Base-by-base conservation (phyloP, 2,797 vertebrate genomes). In the Danio choprae region DNA sequence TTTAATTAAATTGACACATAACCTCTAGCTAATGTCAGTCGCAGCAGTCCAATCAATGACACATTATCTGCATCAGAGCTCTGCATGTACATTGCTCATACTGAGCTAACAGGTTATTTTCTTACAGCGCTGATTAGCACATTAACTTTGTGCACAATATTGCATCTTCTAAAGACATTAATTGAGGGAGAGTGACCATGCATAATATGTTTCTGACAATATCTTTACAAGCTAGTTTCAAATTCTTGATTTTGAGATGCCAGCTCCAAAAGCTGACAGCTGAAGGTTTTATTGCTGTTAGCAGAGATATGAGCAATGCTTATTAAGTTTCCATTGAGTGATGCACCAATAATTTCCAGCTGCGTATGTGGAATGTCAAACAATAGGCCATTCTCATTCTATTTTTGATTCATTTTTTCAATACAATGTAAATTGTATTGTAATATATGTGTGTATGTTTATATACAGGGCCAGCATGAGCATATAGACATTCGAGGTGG, bases 1-100 rank as follows among this genome's bases (percentile, higher is more conserved):
- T 71, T 71, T 71, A 71, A 71, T 71, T 59, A 73, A 73, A 73
- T 36, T 73, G 41, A 73, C 53, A 73, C 41, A 46, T 73, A 58
- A 59, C 70, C 70, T 73, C 70, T 58, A 73, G 70, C 40, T 73
- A 73, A 59, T 59, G 70, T 73, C 70, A 50, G 43, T 62, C 43
- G 22, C 51, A 74, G 58, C 44, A 62, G 59, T 62, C 41, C 58
- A 50, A 74, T 74, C 56, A 74, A 74, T 60, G 58, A 74, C 20
- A 46, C 58, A 74, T 58, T 59, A 73, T 15, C 51, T 43, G 69
- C 51, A 71, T 43, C 51, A 56, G 50, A 71, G 69, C 50, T 55
- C n/a, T 1, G 51, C 51, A 71, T 60, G 43, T 48, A 18, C 20
- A 50, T 18, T 48, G 16, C 58, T 62, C 58, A 62, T 50, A 36